Evolutionary conservation across 2,797 vertebrate species (phyloP).

Genomic region (Brachyalestes nurse): DNA sequence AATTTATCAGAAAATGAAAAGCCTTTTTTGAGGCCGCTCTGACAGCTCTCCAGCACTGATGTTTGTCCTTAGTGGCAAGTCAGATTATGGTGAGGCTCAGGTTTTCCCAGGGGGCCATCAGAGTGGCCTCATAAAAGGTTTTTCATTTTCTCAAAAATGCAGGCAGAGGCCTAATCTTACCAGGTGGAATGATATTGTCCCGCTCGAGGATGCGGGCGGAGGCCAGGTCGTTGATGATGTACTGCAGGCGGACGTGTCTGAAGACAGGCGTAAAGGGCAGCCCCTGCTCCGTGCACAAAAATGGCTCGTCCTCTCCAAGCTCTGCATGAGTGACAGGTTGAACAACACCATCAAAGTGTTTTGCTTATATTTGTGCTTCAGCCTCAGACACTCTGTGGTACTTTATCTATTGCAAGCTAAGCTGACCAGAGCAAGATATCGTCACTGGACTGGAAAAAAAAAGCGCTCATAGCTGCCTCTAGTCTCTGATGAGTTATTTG

Average conservation of each 20-base stretch:
- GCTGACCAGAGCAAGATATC: too few relatives aligned
- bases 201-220: slow-evolving; percentile 93
- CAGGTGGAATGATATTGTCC: slow-evolving; percentile 89
- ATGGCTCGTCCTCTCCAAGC: slow-evolving; percentile 78
- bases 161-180: slow-evolving; percentile 75
- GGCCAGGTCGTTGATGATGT: slow-evolving; percentile 95
- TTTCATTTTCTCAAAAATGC: too few relatives aligned
- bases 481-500: too few relatives aligned
- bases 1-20: too few relatives aligned
- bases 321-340: slow-evolving; percentile 62
- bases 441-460: too few relatives aligned
- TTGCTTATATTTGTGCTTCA: too few relatives aligned
- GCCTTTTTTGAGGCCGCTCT: too few relatives aligned
- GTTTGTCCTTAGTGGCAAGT: neutral
- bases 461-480: too few relatives aligned
- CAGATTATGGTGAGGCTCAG: neutral
- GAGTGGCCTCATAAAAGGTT: too few relatives aligned
- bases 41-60: too few relatives aligned
- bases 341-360: neutral
- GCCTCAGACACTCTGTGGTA: too few relatives aligned
- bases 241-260: slow-evolving; percentile 89
- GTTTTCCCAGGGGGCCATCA: neutral
- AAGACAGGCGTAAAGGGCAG: slow-evolving; percentile 83
- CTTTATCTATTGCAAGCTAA: too few relatives aligned
- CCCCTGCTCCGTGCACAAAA: slow-evolving; percentile 89